These are phyloP conservation scores for Sarcophaga caerulescens DNA, from an alignment of 2,888 invertebrate genomes.

Conservation along the genomic window DNA sequence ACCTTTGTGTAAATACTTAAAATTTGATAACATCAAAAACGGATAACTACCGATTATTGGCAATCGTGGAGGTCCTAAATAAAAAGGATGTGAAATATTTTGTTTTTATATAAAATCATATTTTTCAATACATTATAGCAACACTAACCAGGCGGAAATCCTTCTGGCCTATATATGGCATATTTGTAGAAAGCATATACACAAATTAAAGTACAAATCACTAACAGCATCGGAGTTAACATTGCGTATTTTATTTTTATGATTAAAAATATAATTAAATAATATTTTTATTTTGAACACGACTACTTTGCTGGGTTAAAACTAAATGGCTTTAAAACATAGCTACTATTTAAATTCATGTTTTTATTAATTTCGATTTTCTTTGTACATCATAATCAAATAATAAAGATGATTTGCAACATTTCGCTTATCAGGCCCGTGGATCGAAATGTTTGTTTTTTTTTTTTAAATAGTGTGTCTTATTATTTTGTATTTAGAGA, in stretches of 20 bases:
- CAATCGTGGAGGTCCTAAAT: conserved; percentile 84
- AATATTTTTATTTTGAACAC: background rate
- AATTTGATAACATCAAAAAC: conserved; percentile 82
- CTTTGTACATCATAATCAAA: too few species aligned
- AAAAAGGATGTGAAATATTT: background rate
- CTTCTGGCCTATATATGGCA: conserved; percentile 81
- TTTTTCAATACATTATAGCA: background rate
- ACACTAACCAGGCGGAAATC: conserved; percentile 84
- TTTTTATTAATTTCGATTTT: background rate
- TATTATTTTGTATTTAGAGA: background rate
- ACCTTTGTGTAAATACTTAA: conserved; percentile 82
- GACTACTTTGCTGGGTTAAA: conserved; percentile 37
- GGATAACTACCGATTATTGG: conserved; percentile 85
- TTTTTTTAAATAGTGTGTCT: too few species aligned
- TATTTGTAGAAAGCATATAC: conserved; percentile 79
- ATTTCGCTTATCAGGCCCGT: background rate
- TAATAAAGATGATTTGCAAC: background rate
- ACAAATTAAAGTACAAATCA: conserved; percentile 76
- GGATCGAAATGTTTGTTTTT: background rate
- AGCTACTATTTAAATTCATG: conserved; percentile 22
- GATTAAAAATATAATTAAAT: background rate
- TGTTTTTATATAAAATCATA: conserved; percentile 1
- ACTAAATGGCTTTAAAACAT: conserved; percentile 25
- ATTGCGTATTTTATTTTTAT: conserved; percentile 67
- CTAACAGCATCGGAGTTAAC: conserved; percentile 78